phyloP scores from a whole-genome alignment of 2,113 vertebrate species.

The Microtus pennsylvanicus region DNA sequence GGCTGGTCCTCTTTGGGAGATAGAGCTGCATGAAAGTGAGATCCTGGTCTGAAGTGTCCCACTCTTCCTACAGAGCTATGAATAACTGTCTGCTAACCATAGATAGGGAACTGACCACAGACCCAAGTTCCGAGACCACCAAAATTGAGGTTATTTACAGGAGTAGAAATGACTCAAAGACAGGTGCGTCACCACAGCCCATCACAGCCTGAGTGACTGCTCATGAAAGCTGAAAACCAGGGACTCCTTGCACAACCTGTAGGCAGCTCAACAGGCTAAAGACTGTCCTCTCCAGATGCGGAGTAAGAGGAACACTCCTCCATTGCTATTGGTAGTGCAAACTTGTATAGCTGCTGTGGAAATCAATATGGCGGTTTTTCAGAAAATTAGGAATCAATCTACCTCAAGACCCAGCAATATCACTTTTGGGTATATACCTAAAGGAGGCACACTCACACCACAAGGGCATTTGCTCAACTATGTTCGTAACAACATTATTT shows the following conservation, averaged over 20 bases:
- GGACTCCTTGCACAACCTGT: background rate
- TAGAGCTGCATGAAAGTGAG: background rate
- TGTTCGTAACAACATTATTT: no score
- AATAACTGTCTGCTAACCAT: background rate
- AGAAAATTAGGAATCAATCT: no score
- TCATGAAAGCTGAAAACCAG: background rate
- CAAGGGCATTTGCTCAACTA: no score
- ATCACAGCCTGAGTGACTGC: background rate
- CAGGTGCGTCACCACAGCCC: background rate
- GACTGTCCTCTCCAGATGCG: background rate
- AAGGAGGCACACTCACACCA: no score
- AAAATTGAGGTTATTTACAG: background rate
- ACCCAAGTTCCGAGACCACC: background rate
- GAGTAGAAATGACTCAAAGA: background rate
- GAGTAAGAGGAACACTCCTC: no score
- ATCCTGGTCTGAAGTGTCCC: background rate
- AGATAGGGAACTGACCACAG: background rate
- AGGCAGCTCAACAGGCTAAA: background rate
- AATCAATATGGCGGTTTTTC: no score
- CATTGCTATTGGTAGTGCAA: no score
- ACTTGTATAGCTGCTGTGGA: no score
- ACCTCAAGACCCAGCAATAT: no score
- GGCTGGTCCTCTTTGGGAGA: background rate
- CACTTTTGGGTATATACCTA: no score
- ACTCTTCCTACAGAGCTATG: background rate